These are phyloP conservation scores for Polyodon spathula DNA, from an alignment of 2,113 vertebrate species.

Conservation along the genomic window DNA sequence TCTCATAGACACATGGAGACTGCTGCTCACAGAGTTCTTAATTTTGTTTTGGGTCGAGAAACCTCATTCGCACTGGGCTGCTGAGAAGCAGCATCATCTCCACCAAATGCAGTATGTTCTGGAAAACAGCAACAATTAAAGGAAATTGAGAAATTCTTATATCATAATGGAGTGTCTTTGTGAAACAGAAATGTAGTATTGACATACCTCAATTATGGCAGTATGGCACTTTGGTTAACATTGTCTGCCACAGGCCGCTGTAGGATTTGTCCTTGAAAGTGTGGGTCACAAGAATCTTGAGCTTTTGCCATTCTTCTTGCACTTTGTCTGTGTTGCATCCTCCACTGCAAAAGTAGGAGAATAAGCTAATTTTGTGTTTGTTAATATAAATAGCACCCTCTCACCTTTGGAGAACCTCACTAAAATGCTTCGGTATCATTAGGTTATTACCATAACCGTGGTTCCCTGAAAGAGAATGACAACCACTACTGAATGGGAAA, in stretches of 20 bases:
- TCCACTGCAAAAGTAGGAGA: background rate
- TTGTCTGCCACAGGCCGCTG: constrained; percentile 13
- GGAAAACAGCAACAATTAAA: background rate
- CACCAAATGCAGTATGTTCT: constrained; percentile 16
- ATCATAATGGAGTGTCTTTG: no score
- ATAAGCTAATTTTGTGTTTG: no score
- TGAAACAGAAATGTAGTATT: background rate
- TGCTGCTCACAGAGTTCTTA: no score
- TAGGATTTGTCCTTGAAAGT: constrained; percentile 15
- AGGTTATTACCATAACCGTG: no score
- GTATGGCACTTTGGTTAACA: constrained; percentile 16
- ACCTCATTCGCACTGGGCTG: background rate
- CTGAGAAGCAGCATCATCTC: constrained; percentile 11
- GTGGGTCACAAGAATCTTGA: constrained; percentile 12
- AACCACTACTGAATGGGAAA: no score
- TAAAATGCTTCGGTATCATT: no score
- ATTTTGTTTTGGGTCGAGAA: no score
- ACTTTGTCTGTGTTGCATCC: constrained; percentile 7
- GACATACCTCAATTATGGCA: constrained; percentile 5
- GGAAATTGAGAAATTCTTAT: no score
- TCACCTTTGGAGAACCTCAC: no score
- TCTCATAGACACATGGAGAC: no score
- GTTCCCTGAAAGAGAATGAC: no score
- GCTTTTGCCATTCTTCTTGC: constrained; percentile 13
- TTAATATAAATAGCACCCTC: no score